phyloP scores from a whole-genome alignment of 2,888 invertebrate genomes.

The Stenchaetothrips biformis region DNA sequence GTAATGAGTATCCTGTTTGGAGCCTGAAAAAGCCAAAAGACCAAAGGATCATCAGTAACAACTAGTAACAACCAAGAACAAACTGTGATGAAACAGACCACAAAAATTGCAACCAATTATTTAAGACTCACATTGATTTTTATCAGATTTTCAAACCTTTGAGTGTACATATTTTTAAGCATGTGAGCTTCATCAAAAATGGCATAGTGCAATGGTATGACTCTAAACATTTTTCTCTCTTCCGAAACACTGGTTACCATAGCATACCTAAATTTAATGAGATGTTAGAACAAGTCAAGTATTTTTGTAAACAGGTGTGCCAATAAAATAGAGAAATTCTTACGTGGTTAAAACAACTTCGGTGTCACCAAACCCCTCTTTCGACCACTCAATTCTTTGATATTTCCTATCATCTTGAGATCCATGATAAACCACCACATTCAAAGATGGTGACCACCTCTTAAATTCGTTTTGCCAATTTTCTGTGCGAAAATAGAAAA shows the following conservation, averaged over 20 bases:
- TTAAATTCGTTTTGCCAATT: slow-evolving; percentile 77
- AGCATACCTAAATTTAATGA: slow-evolving; percentile 50
- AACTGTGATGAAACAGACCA: background rate
- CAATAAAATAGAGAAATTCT: slow-evolving; percentile 43
- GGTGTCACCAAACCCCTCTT: slow-evolving; percentile 63
- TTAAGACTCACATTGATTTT: slow-evolving; percentile 64
- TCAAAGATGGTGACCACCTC: slow-evolving; percentile 72
- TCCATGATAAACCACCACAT: slow-evolving; percentile 86
- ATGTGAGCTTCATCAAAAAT: slow-evolving; percentile 97
- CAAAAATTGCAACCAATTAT: background rate
- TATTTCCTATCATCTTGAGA: slow-evolving; percentile 75
- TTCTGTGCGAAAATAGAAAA: slow-evolving; percentile 50
- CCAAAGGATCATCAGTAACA: slow-evolving; percentile 27
- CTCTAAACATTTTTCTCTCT: slow-evolving; percentile 84
- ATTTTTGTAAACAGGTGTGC: background rate
- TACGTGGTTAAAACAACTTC: slow-evolving; percentile 88
- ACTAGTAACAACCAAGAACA: slow-evolving; percentile 25
- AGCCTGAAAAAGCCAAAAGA: slow-evolving; percentile 54
- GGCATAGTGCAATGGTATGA: slow-evolving; percentile 84
- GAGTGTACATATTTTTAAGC: slow-evolving; percentile 95
- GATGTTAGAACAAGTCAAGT: background rate
- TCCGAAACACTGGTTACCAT: slow-evolving; percentile 83
- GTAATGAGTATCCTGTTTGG: slow-evolving; percentile 82
- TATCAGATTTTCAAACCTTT: slow-evolving; percentile 81
- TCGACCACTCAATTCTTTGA: slow-evolving; percentile 69